A percentile compares a stretch with the other conserved stretches of the same genome.
Conservation (phyloP, 2,113 vertebrate species). For the Indri indri region DNA sequence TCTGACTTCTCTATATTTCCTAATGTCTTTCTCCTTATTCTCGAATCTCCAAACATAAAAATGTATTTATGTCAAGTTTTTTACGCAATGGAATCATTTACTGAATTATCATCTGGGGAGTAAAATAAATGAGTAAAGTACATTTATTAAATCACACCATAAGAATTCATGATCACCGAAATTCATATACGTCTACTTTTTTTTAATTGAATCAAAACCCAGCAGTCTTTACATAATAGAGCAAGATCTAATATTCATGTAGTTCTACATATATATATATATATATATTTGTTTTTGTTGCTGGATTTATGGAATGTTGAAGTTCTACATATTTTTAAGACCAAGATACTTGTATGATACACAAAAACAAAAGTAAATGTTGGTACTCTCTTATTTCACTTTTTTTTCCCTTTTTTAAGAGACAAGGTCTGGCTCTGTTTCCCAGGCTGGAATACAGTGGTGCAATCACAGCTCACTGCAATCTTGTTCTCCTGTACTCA, state of each 20-base stretch:
- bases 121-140: conserved; percentile 2
- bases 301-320: no score
- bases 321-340: background rate
- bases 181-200: background rate
- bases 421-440: background rate
- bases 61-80: background rate
- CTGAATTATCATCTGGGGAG: background rate
- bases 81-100: background rate
- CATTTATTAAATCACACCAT: background rate
- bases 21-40: background rate
- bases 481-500: background rate
- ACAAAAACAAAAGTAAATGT: conserved; percentile 42
- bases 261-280: background rate
- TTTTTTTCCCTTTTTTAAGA: background rate
- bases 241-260: background rate
- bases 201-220: background rate
- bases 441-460: background rate
- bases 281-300: background rate
- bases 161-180: background rate
- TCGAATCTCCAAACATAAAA: background rate
- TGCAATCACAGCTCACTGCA: no score
- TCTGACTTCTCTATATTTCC: conserved; percentile 7
- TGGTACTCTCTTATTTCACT: background rate
- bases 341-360: background rate
- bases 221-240: background rate